Evolutionary conservation across 2,797 vertebrate genomes (phyloP).

Genomic region (Momotus momota): DNA sequence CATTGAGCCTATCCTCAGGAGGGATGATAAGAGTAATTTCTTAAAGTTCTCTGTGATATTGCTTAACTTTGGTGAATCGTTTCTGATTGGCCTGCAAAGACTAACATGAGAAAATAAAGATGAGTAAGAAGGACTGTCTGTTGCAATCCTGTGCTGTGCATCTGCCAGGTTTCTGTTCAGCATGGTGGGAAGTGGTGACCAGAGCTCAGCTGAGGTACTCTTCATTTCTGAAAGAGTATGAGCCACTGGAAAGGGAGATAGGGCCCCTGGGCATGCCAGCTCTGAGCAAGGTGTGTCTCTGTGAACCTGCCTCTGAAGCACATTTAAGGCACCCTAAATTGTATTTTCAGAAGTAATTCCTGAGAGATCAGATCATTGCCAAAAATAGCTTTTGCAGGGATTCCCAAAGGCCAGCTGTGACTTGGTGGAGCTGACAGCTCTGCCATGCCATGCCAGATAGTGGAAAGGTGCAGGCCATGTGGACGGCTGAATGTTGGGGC

Average conservation of each 20-base stretch:
- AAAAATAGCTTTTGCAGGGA: neutral
- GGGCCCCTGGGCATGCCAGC: neutral
- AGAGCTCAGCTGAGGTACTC: neutral
- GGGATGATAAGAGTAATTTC: slow-evolving; percentile 76
- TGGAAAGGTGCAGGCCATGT: neutral
- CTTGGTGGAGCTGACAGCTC: neutral
- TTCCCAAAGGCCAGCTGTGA: neutral
- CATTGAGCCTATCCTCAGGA: slow-evolving; percentile 83
- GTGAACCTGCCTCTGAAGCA: neutral
- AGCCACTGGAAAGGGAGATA: neutral
- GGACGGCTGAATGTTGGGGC: neutral
- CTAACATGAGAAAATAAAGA: slow-evolving; percentile 14
- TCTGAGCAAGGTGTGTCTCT: neutral
- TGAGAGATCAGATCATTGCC: neutral
- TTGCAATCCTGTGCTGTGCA: slow-evolving; percentile 17
- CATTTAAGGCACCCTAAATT: neutral
- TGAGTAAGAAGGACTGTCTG: slow-evolving; percentile 24
- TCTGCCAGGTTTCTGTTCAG: slow-evolving; percentile 8
- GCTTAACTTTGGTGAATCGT: slow-evolving; percentile 51
- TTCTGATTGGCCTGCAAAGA: slow-evolving; percentile 67
- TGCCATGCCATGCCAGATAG: neutral
- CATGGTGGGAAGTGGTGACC: neutral
- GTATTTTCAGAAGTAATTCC: neutral
- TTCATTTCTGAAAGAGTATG: neutral
- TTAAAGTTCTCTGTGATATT: slow-evolving; percentile 73